Evolutionary conservation across 92 coral and sea anemone species (phyloP).

Genomic region (Desmophyllum pertusum): DNA sequence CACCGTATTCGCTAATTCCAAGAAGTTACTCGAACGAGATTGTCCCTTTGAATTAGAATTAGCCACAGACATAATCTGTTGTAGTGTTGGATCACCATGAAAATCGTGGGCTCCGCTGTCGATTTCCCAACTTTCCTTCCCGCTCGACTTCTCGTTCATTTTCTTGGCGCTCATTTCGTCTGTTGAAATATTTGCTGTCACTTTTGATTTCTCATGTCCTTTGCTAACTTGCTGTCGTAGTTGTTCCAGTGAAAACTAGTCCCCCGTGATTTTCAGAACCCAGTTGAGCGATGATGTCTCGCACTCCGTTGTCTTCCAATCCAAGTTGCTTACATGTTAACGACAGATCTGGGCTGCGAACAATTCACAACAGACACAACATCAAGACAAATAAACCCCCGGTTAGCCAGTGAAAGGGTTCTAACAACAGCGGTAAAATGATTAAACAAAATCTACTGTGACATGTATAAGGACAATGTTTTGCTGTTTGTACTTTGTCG

Average conservation of each 20-base stretch:
- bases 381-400: constrained; percentile 34
- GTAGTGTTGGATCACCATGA: constrained; percentile 73
- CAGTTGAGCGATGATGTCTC: constrained; percentile 74
- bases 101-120: constrained; percentile 88
- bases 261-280: constrained; percentile 49
- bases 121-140: constrained; percentile 82
- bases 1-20: constrained; percentile 98
- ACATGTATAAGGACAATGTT: constrained; percentile 25
- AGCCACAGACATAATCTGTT: constrained; percentile 89
- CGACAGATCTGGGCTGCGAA: constrained; percentile 72
- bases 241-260: constrained; percentile 28
- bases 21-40: constrained; percentile 88
- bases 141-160: constrained; percentile 64
- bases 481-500: constrained; percentile 1
- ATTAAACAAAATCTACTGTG: constrained; percentile 40
- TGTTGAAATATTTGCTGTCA: constrained; percentile 16
- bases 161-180: constrained; percentile 46
- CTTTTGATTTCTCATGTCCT: constrained; percentile 27
- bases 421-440: constrained; percentile 18
- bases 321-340: constrained; percentile 69
- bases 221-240: constrained; percentile 33
- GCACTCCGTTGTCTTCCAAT: constrained; percentile 63
- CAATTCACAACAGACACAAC: constrained; percentile 42
- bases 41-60: constrained; percentile 71
- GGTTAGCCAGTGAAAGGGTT: constrained; percentile 17